Percentiles rank a stretch among this genome's conserved stretches.
Conservation (phyloP, 2,888 invertebrate species). For the Entomobrya multifasciata region DNA sequence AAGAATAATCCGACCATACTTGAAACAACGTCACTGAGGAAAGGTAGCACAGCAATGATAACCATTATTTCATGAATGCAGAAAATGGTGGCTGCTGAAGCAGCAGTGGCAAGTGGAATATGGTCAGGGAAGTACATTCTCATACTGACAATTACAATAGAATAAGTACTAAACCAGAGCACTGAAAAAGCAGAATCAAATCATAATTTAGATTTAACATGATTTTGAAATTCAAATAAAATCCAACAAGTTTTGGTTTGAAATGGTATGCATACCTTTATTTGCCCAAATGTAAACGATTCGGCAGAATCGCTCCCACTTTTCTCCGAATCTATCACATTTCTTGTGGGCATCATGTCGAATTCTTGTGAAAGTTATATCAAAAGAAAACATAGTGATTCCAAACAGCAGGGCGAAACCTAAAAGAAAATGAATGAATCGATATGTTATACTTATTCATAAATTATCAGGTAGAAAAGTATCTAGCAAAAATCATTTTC, state of each 20-base stretch:
- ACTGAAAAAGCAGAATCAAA: slow-evolving; percentile 59
- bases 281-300: slow-evolving; percentile 73
- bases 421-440: neutral
- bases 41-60: slow-evolving; percentile 62
- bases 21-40: slow-evolving; percentile 31
- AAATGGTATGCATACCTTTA: slow-evolving; percentile 70
- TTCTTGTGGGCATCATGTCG: slow-evolving; percentile 74
- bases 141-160: slow-evolving; percentile 73
- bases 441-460: no score
- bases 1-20: slow-evolving; percentile 72
- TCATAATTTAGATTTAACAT: no score
- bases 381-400: slow-evolving; percentile 63
- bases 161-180: slow-evolving; percentile 76
- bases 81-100: slow-evolving; percentile 61
- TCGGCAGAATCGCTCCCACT: slow-evolving; percentile 68
- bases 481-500: neutral
- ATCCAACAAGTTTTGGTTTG: no score
- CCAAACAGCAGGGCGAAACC: slow-evolving; percentile 61
- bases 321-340: slow-evolving; percentile 74
- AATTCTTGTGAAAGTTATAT: slow-evolving; percentile 75
- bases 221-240: no score
- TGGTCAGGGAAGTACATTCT: slow-evolving; percentile 58
- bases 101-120: slow-evolving; percentile 46
- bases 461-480: no score
- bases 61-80: slow-evolving; percentile 74